These are phyloP conservation scores for Blastobasis lacticolella DNA, from an alignment of 2,888 invertebrate genomes.

Conservation along the genomic window DNA sequence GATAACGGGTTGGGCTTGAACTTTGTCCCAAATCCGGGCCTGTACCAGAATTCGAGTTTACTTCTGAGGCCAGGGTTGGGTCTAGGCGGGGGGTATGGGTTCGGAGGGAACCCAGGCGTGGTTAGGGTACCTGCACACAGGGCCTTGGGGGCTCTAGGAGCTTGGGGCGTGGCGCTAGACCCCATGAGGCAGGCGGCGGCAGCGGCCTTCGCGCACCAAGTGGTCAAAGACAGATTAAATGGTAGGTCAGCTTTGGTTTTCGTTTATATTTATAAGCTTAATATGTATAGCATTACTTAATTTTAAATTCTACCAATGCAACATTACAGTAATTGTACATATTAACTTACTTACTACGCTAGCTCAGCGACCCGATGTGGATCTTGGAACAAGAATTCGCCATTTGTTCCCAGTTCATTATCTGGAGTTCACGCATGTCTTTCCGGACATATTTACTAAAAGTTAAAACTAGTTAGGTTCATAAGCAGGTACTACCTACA, in stretches of 20 bases:
- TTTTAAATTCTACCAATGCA: too few relatives aligned
- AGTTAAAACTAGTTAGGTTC: too few relatives aligned
- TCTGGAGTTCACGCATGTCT: too few relatives aligned
- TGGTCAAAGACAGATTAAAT: conserved; percentile 87
- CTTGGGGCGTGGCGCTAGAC: conserved; percentile 76
- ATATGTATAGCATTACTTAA: neutral
- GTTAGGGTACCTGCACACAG: conserved; percentile 88
- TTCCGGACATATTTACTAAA: too few relatives aligned
- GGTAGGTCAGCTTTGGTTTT: conserved; percentile 71
- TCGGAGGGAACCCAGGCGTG: conserved; percentile 81
- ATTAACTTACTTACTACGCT: too few relatives aligned
- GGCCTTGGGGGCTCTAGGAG: conserved; percentile 66
- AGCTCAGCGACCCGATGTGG: too few relatives aligned
- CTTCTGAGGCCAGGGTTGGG: conserved; percentile 61
- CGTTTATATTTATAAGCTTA: neutral
- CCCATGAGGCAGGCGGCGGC: conserved; percentile 78
- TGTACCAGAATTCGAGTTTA: conserved; percentile 56
- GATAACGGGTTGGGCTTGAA: conserved; percentile 52
- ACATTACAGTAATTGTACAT: too few relatives aligned
- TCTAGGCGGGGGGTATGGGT: conserved; percentile 69
- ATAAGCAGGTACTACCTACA: too few relatives aligned
- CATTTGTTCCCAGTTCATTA: too few relatives aligned
- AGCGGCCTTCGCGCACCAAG: conserved; percentile 85
- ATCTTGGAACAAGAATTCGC: too few relatives aligned
- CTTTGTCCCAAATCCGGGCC: conserved; percentile 56